These are phyloP conservation scores for Heliconius erato DNA, from an alignment of 2,888 invertebrate genomes.

Conservation along the genomic window DNA sequence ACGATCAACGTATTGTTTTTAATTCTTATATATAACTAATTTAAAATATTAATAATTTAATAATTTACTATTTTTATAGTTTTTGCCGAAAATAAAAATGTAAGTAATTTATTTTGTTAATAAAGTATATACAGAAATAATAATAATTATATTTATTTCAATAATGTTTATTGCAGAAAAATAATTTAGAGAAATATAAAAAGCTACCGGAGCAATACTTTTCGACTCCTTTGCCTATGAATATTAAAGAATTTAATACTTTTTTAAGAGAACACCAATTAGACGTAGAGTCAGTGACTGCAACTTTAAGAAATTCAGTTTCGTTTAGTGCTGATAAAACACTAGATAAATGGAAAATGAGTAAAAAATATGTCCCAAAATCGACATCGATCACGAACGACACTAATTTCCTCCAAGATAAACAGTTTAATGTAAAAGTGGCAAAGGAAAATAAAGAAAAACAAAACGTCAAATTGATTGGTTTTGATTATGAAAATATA, in stretches of 20 bases:
- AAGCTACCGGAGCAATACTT: conserved; percentile 66
- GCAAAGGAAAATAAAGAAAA: background rate
- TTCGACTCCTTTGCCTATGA: conserved; percentile 73
- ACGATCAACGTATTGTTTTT: background rate
- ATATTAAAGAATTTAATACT: conserved; percentile 62
- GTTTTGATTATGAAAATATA: background rate
- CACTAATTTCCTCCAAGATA: background rate
- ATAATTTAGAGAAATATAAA: conserved; percentile 56
- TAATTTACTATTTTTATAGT: background rate
- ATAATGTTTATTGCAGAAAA: conserved; percentile 23
- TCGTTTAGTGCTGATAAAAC: conserved; percentile 26
- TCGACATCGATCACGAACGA: background rate
- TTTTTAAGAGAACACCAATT: conserved; percentile 68
- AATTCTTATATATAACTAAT: background rate
- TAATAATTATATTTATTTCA: background rate
- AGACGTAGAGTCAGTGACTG: conserved; percentile 67
- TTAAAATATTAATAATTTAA: background rate
- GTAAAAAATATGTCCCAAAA: conserved; percentile 32
- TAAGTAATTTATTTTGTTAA: background rate
- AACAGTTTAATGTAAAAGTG: background rate
- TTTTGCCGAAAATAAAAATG: background rate
- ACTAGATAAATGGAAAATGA: conserved; percentile 41
- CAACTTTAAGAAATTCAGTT: conserved; percentile 56
- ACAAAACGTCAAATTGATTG: background rate
- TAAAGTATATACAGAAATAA: background rate